A percentile compares a stretch with the other conserved stretches of the same genome.
These are phyloP conservation scores for Ennomos quercinarius DNA, from an alignment of 2,888 invertebrate genomes.

Conservation along the genomic window DNA sequence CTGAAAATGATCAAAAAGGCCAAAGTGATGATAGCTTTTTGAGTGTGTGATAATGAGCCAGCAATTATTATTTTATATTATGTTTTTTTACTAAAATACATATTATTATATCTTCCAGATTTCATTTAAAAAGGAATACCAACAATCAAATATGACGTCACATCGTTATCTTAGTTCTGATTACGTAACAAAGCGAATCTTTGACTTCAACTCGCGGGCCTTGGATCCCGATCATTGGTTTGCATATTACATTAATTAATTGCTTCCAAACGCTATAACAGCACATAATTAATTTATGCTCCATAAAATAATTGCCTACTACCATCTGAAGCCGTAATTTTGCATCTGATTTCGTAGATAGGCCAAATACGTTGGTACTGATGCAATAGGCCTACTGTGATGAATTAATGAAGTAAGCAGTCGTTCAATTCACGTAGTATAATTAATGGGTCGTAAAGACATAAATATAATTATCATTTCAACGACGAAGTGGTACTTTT, in stretches of 20 bases:
- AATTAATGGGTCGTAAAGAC: background rate
- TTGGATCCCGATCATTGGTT: constrained; percentile 55
- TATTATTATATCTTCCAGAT: no score
- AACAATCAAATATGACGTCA: no score
- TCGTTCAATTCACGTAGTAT: background rate
- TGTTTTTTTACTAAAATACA: no score
- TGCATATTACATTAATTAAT: constrained; percentile 76
- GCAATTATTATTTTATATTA: no score
- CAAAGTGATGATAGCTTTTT: no score
- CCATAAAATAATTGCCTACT: constrained; percentile 58
- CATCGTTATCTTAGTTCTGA: constrained; percentile 2
- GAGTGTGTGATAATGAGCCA: no score
- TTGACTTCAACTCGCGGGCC: constrained; percentile 34
- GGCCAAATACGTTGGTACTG: constrained; percentile 6
- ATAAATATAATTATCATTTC: background rate
- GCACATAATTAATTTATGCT: constrained; percentile 70
- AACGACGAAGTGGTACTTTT: background rate
- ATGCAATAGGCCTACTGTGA: constrained; percentile 11
- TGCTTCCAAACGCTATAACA: constrained; percentile 52
- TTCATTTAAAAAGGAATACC: no score
- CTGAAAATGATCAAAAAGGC: no score
- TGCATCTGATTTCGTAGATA: constrained; percentile 35
- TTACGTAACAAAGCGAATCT: constrained; percentile 34
- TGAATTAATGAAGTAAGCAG: background rate
- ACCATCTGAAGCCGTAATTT: constrained; percentile 47